phyloP scores from a whole-genome alignment of 2,113 vertebrate species.

The Sceloporus tristichus region DNA sequence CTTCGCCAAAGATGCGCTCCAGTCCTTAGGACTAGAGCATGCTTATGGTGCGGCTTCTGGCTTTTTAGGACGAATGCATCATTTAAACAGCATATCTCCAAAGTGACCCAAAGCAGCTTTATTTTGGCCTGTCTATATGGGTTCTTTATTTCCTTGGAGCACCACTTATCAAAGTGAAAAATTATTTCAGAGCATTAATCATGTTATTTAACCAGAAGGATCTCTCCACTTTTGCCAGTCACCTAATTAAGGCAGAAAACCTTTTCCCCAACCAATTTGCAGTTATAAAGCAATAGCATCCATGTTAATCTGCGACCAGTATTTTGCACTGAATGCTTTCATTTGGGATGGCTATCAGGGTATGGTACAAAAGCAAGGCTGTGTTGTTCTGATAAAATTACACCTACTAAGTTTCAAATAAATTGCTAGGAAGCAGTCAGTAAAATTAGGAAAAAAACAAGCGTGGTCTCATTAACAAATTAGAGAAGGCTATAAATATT shows the following conservation, averaged over 20 bases:
- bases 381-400: neutral
- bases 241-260: neutral
- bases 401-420: neutral
- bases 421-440: neutral
- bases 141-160: neutral
- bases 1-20: no score
- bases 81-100: no score
- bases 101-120: no score
- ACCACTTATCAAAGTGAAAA: neutral
- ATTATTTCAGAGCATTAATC: neutral
- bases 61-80: no score
- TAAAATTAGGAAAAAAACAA: no score
- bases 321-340: neutral
- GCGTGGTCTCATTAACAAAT: neutral
- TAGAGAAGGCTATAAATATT: neutral
- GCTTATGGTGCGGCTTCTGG: no score
- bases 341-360: neutral
- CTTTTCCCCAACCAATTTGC: neutral
- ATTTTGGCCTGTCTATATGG: no score
- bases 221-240: neutral
- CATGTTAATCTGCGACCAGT: neutral
- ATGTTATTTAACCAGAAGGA: neutral
- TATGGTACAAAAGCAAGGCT: neutral
- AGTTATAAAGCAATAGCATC: neutral
- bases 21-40: no score